Evolutionary conservation across 2,113 vertebrate genomes (phyloP).

Genomic region (Agelaius phoeniceus): DNA sequence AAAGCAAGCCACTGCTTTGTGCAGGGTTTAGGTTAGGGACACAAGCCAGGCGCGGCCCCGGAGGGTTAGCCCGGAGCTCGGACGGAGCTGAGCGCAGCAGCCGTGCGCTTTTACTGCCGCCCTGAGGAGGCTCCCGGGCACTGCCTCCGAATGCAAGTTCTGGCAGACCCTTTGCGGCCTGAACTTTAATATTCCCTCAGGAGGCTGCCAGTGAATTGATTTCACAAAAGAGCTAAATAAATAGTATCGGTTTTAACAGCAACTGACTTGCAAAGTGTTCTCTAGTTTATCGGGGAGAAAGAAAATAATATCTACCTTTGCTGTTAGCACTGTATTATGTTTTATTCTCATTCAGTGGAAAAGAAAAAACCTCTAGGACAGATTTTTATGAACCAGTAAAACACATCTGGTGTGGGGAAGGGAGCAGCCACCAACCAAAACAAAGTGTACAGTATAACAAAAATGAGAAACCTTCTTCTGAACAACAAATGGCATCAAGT

Average conservation of each 20-base stretch:
- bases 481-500: background rate
- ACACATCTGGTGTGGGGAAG: background rate
- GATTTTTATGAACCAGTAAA: background rate
- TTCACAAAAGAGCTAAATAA: background rate
- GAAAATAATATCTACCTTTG: background rate
- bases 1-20: background rate
- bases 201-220: background rate
- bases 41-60: background rate
- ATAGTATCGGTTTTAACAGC: background rate
- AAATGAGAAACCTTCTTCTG: background rate
- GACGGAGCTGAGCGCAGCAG: background rate
- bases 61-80: background rate
- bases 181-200: background rate
- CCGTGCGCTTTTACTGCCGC: slow-evolving; percentile 43
- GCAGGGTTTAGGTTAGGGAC: rapidly evolving
- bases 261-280: background rate
- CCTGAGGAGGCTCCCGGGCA: slow-evolving; percentile 9
- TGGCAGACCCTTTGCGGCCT: background rate
- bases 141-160: background rate
- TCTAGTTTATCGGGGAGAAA: background rate
- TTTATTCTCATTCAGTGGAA: background rate
- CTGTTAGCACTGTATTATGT: background rate
- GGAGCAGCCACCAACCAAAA: background rate
- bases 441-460: background rate
- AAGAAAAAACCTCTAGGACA: background rate